Evolutionary conservation across 2,113 vertebrate genomes (phyloP), one percentile per base, ranked within the genome.

Genomic region (Semicossyphus pulcher): DNA sequence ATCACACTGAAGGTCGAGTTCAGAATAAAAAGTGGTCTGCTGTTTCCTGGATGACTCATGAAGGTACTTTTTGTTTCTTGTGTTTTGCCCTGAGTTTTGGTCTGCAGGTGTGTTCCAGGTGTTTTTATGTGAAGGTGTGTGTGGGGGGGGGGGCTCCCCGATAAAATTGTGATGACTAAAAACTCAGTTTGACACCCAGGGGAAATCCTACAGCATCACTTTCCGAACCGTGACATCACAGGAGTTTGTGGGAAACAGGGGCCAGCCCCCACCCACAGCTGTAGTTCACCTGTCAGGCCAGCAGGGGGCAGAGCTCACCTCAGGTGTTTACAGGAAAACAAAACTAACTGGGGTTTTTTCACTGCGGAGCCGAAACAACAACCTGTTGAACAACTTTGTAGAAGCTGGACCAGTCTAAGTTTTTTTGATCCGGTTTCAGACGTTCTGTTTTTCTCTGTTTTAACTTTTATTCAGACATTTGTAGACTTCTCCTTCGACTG

Each of bases 271-370:
- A 5, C 42, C 26, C 10, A 26, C 59, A 0, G 1, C 29, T 78
- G 65, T 6, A n/a, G 8, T 47, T 20, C 63, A 4, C 25, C 58
- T 1, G 14, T 25, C 2, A 0, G 53, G n/a, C 84, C 92, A 86
- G 52, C 63, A 89, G 93, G 51, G 89, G 90, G 85, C 42, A n/a
- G 60, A 23, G 34, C 52, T 39, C 36, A 26, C 20, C 28, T 18
- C 1, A 6, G 14, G 20, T 20, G 15, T 41, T 16, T 16, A 16
- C 4, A 18, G 15, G 39, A 6, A 41, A 41, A 41, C 39, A 18
- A 41, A 41, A 41, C 39, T 18, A 14, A 16, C 14, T 16, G 39
- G 4, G 14, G 1, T 16, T 15, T 6, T 12, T 12, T 39, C 36
- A 4, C 39, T 41, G 39, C n/a, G n/a, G n/a, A n/a, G n/a, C n/a